Percentiles rank a stretch among this genome's conserved stretches.
Evolutionary conservation across 2,797 vertebrate species (phyloP).

Genomic region (Vultur gryphus): DNA sequence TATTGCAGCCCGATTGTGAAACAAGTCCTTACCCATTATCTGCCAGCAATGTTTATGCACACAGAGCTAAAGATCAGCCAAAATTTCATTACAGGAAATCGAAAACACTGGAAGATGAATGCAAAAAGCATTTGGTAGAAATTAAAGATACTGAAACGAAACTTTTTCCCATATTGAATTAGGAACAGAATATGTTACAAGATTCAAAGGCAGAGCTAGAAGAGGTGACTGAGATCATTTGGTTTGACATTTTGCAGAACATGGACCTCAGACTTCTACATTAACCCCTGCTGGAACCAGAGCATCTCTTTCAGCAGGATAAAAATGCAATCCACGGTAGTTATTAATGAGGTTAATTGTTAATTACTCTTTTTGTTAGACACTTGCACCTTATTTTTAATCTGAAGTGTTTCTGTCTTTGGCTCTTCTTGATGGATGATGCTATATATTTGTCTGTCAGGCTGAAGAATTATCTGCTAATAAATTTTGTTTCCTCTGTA

Average conservation of each 20-base stretch:
- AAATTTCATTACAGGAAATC: conserved; percentile 39
- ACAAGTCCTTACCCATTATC: background rate
- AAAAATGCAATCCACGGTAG: background rate
- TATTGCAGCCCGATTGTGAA: background rate
- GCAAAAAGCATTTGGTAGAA: conserved; percentile 10
- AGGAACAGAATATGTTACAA: background rate
- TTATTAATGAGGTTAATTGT: background rate
- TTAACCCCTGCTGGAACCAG: background rate
- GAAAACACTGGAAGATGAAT: background rate
- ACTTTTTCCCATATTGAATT: background rate
- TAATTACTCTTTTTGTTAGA: background rate
- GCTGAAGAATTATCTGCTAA: background rate
- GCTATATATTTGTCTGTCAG: background rate
- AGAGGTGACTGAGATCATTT: background rate
- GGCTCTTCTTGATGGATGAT: background rate
- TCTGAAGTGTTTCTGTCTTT: background rate
- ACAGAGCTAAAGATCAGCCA: conserved; percentile 21
- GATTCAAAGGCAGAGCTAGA: background rate
- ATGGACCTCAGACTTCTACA: background rate
- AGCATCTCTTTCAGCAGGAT: background rate
- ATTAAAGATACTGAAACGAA: background rate
- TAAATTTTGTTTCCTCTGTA: background rate
- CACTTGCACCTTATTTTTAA: background rate
- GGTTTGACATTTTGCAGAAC: background rate
- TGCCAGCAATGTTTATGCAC: background rate